Conservation (phyloP, 2,797 vertebrate genomes). For the Amniataba percoides region DNA sequence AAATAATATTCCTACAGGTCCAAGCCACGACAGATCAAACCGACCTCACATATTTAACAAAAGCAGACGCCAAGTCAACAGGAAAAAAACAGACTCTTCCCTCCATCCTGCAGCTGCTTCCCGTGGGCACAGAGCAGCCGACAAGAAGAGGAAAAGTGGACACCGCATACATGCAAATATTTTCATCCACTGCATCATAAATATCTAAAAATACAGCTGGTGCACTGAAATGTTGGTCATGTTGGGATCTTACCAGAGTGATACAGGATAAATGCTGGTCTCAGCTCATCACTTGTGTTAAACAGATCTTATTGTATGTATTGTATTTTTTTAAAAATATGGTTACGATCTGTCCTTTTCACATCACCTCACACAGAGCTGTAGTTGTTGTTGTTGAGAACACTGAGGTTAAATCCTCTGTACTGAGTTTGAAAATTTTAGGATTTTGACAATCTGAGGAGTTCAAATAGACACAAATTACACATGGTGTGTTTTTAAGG, state of each 20-base stretch:
- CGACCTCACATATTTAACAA: not conserved
- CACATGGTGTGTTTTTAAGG: not conserved
- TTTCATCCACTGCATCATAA: not conserved
- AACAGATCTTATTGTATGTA: not conserved
- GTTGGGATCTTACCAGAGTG: not conserved
- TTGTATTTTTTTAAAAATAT: not conserved
- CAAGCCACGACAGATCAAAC: not conserved
- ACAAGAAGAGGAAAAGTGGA: not conserved
- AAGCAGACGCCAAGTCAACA: slow-evolving; percentile 10
- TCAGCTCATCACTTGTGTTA: not conserved
- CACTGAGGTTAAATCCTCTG: not conserved
- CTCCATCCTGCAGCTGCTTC: slow-evolving; percentile 50
- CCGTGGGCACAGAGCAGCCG: not conserved
- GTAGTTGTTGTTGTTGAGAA: not conserved
- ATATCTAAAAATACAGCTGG: not conserved
- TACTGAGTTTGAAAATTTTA: not conserved
- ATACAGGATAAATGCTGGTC: not conserved
- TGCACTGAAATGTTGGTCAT: not conserved
- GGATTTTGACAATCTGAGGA: slow-evolving; percentile 6
- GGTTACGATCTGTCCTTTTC: not conserved
- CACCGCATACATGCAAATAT: not conserved
- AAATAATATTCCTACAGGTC: not conserved
- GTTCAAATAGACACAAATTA: not conserved
- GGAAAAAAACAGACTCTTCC: slow-evolving; percentile 33
- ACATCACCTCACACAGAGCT: not conserved